Evolutionary conservation across 2,888 invertebrate genomes (phyloP).

Genomic region (Nomada ruficornis): DNA sequence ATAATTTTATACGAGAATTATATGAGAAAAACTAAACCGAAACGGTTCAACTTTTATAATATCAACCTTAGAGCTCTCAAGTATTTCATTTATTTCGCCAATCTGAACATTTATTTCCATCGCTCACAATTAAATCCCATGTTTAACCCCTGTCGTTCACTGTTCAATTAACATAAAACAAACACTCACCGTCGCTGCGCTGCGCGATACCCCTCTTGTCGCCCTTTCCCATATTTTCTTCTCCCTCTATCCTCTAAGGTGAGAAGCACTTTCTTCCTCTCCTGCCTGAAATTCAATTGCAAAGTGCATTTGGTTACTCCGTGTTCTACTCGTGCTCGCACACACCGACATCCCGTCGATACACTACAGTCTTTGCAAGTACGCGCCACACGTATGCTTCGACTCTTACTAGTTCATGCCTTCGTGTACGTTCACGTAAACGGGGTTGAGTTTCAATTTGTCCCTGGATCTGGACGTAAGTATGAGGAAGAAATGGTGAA

Average conservation of each 20-base stretch:
- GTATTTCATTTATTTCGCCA: no score
- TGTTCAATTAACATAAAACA: constrained; percentile 35
- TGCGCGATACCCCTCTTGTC: constrained; percentile 85
- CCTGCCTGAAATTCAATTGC: constrained; percentile 70
- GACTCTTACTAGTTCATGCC: not conserved
- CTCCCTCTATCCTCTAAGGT: constrained; percentile 71
- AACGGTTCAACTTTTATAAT: no score
- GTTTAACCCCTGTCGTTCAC: not conserved
- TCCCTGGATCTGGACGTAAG: not conserved
- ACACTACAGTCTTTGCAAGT: not conserved
- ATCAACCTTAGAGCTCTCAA: no score
- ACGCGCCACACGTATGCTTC: not conserved
- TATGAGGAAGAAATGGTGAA: not conserved
- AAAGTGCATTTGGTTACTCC: constrained; percentile 48
- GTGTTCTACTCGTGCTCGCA: no score
- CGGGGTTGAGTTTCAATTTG: constrained; percentile 26
- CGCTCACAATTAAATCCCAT: not conserved
- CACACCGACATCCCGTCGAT: not conserved
- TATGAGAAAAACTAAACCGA: no score
- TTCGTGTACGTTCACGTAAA: constrained; percentile 6
- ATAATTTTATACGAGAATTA: no score
- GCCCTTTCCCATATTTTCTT: constrained; percentile 85
- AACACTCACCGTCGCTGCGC: constrained; percentile 84
- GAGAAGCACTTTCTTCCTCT: constrained; percentile 71
- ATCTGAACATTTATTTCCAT: no score